These are phyloP conservation scores for Acridotheres tristis DNA, from an alignment of 2,797 vertebrate species.

Conservation along the genomic window DNA sequence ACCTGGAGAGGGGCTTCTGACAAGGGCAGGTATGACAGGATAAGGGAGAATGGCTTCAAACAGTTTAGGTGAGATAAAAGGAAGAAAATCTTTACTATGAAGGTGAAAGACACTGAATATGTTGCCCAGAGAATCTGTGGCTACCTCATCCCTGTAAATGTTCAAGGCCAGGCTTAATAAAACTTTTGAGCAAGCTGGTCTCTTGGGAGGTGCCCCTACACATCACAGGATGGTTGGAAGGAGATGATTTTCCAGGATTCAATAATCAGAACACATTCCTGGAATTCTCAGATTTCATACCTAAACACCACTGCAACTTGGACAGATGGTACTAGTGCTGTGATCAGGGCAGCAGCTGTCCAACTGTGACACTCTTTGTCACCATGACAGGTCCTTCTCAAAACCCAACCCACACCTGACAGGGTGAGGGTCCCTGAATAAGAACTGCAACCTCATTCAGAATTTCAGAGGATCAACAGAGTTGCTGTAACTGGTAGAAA, in stretches of 20 bases:
- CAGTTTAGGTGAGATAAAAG: rapidly evolving
- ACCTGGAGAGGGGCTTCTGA: neutral
- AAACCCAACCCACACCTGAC: rapidly evolving
- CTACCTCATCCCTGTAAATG: too few species aligned
- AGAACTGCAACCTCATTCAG: neutral
- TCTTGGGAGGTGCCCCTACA: too few species aligned
- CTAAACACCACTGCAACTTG: neutral
- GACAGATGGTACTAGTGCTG: rapidly evolving
- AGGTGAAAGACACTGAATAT: neutral
- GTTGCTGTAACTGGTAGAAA: rapidly evolving
- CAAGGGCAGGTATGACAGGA: neutral
- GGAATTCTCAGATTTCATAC: neutral
- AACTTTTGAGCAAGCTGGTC: neutral
- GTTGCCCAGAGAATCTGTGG: neutral
- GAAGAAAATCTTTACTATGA: neutral
- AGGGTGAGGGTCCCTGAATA: rapidly evolving
- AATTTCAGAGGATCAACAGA: neutral
- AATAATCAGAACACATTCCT: neutral
- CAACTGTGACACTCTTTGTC: too few species aligned
- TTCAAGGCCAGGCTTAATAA: neutral
- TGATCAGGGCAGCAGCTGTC: neutral
- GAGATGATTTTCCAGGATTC: neutral
- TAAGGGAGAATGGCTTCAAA: neutral
- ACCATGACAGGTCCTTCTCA: rapidly evolving
- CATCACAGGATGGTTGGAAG: rapidly evolving